Percentiles rank a stretch among this genome's conserved stretches.
Conservation (phyloP, 2,888 invertebrate genomes). For the Apamea crenata region DNA sequence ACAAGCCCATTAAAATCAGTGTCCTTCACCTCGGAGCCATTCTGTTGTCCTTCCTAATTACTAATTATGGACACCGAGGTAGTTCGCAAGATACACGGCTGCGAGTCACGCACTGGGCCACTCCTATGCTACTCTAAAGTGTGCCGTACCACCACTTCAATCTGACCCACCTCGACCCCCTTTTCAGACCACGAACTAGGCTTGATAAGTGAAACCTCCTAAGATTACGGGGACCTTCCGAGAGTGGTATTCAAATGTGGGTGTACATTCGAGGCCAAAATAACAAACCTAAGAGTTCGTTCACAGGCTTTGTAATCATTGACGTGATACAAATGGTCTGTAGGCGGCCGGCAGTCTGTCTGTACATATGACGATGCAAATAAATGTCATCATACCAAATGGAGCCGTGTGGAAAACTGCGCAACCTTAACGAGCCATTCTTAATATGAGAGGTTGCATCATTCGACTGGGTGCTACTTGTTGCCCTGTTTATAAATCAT, state of each 20-base stretch:
- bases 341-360: conserved; percentile 75
- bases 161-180: conserved; percentile 59
- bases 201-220: conserved; percentile 41
- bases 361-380: conserved; percentile 68
- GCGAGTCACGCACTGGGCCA: conserved; percentile 78
- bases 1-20: conserved; percentile 65
- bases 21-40: conserved; percentile 74
- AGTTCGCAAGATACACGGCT: conserved; percentile 77
- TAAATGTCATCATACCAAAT: conserved; percentile 71
- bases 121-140: conserved; percentile 70
- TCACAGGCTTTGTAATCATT: conserved; percentile 64
- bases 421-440: conserved; percentile 62
- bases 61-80: conserved; percentile 74
- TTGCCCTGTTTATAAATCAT: conserved; percentile 62
- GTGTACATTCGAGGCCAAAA: conserved; percentile 85
- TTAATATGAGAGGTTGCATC: conserved; percentile 58
- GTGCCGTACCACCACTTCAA: conserved; percentile 58
- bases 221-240: conserved; percentile 67
- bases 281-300: conserved; percentile 69
- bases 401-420: conserved; percentile 65
- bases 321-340: conserved; percentile 66
- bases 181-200: conserved; percentile 39
- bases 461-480: conserved; percentile 44
- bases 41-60: conserved; percentile 74
- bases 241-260: conserved; percentile 75